Conservation (phyloP, 2,113 vertebrate genomes). For the Dolichotis patagonum region DNA sequence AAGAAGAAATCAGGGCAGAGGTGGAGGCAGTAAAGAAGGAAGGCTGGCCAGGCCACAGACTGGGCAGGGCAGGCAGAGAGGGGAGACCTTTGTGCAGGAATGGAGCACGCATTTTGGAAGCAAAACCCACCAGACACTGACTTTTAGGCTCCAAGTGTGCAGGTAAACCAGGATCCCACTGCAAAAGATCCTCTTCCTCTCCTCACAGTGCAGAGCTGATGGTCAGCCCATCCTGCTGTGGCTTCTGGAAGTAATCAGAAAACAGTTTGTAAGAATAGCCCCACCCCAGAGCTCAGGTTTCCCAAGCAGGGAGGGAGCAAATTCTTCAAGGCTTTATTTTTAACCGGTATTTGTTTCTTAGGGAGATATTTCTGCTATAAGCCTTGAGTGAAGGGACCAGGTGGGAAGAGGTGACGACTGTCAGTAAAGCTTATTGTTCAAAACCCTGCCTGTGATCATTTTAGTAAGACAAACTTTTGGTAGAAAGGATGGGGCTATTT, state of each 20-base stretch:
- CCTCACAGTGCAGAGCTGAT: neutral
- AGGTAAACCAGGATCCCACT: neutral
- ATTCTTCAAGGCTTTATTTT: constrained; percentile 71
- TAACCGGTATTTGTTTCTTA: constrained; percentile 62
- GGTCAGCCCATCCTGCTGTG: neutral
- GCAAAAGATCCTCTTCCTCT: neutral
- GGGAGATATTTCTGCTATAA: constrained; percentile 20
- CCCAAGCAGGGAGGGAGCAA: neutral
- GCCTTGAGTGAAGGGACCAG: constrained; percentile 56
- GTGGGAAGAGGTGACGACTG: neutral
- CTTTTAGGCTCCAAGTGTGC: neutral
- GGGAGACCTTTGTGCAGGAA: neutral
- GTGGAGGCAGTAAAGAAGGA: neutral
- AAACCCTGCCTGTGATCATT: neutral
- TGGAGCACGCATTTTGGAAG: neutral
- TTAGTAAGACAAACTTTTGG: neutral
- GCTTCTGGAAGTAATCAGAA: constrained; percentile 75
- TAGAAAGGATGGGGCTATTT: neutral
- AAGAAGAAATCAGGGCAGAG: constrained; percentile 31
- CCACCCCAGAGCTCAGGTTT: constrained; percentile 59
- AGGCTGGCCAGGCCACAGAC: neutral
- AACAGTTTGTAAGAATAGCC: constrained; percentile 43
- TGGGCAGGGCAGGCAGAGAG: neutral
- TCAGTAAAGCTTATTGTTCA: neutral
- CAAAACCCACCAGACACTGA: rapidly evolving